A percentile compares a stretch with the other conserved stretches of the same genome.
Evolutionary conservation across 23 tunicate species (phyloP).

Genomic region (Trididemnum clinides): DNA sequence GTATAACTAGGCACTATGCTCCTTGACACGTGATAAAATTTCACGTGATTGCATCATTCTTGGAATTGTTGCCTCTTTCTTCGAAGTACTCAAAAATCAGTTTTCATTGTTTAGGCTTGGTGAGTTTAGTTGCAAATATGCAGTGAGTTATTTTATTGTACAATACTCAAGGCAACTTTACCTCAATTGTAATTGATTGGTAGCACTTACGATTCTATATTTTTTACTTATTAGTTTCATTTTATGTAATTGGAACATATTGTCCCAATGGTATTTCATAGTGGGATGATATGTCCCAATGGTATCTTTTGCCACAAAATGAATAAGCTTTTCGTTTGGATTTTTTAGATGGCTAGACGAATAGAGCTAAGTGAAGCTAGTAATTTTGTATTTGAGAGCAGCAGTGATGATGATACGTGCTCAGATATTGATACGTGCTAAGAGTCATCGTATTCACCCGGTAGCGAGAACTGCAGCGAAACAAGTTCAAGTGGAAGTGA

Average conservation of each 20-base stretch:
- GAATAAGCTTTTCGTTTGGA: not conserved
- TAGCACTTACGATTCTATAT: slow-evolving; percentile 14
- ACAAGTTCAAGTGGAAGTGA: slow-evolving; percentile 24
- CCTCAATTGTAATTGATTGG: slow-evolving; percentile 21
- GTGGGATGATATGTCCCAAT: not conserved
- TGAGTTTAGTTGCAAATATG: slow-evolving; percentile 18
- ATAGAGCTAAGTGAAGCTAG: slow-evolving; percentile 13
- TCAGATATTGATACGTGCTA: not conserved
- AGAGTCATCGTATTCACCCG: slow-evolving; percentile 21
- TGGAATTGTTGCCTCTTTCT: slow-evolving; percentile 10
- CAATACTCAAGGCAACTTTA: slow-evolving; percentile 19
- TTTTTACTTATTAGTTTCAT: slow-evolving; percentile 8
- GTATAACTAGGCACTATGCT: no score
- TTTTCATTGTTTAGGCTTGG: slow-evolving; percentile 6
- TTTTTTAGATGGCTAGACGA: slow-evolving; percentile 10
- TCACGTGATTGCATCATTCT: no score
- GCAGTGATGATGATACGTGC: slow-evolving; percentile 22
- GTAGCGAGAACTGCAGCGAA: slow-evolving; percentile 11
- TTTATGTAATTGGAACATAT: slow-evolving; percentile 13
- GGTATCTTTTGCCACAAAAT: slow-evolving; percentile 6
- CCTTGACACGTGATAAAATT: no score
- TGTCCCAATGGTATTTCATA: slow-evolving; percentile 19
- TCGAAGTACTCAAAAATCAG: slow-evolving; percentile 7
- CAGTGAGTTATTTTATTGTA: slow-evolving; percentile 21
- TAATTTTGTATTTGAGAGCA: slow-evolving; percentile 14